Percentiles rank a stretch among this genome's conserved stretches.
phyloP scores from a whole-genome alignment of 2,888 invertebrate species.

The Drosophila melanosoma region DNA sequence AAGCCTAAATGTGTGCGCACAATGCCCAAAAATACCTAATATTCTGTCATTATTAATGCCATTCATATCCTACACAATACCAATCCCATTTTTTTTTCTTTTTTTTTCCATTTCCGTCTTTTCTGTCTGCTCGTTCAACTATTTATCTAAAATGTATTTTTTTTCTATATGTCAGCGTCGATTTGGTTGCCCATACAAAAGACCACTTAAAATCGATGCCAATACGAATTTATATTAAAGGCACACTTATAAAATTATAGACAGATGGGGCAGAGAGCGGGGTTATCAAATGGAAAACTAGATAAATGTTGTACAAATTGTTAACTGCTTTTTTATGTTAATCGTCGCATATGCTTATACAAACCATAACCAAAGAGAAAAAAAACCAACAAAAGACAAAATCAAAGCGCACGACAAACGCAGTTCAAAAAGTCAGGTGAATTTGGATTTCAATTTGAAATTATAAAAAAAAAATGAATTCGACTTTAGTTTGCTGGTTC shows the following conservation, averaged over 20 bases:
- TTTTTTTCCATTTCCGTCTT: constrained; percentile 3
- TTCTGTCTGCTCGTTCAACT: constrained; percentile 6
- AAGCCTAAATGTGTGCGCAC: constrained; percentile 1
- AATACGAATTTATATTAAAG: constrained; percentile 41
- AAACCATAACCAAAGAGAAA: constrained; percentile 32
- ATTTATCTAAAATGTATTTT: constrained; percentile 31
- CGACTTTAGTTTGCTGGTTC: constrained; percentile 14
- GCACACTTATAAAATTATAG: constrained; percentile 44
- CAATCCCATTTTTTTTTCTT: not conserved
- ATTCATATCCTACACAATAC: constrained; percentile 51
- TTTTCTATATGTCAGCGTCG: constrained; percentile 41
- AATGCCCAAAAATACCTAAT: not conserved
- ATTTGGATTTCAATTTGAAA: constrained; percentile 40
- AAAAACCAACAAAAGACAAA: constrained; percentile 60
- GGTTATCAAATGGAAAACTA: constrained; percentile 67
- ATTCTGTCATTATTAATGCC: constrained; percentile 26
- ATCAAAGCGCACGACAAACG: constrained; percentile 57
- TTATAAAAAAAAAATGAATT: constrained; percentile 35
- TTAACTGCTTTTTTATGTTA: constrained; percentile 80
- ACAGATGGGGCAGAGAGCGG: not conserved
- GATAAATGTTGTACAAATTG: constrained; percentile 80
- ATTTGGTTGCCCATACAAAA: constrained; percentile 63
- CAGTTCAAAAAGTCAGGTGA: constrained; percentile 41
- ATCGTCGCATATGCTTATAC: constrained; percentile 64
- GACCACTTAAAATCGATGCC: constrained; percentile 69